Evolutionary conservation across 2,113 vertebrate species (phyloP).

Genomic region (Calidris pygmaea): DNA sequence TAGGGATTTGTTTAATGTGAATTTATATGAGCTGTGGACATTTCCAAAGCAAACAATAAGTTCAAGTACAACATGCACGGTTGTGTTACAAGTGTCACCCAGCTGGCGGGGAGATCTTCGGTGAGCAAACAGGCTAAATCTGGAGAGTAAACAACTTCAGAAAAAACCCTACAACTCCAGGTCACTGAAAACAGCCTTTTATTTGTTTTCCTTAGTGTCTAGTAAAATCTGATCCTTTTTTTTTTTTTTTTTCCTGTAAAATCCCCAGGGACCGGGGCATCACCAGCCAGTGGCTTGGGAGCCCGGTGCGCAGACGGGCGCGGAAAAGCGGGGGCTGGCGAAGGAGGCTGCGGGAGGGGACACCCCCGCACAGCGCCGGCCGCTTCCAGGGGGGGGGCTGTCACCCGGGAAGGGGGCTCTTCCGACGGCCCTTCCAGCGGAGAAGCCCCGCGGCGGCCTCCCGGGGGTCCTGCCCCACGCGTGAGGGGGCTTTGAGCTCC

Average conservation of each 20-base stretch:
- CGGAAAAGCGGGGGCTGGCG: too few relatives aligned
- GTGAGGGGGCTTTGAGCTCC: too few relatives aligned
- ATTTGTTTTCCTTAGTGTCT: constrained; percentile 60
- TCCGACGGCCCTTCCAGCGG: too few relatives aligned
- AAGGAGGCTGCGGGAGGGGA: too few relatives aligned
- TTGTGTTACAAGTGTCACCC: constrained; percentile 6
- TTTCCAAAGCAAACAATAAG: constrained; percentile 61
- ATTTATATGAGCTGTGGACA: constrained; percentile 19
- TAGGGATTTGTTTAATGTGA: constrained; percentile 40
- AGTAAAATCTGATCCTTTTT: constrained; percentile 28
- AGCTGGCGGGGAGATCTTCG: not conserved
- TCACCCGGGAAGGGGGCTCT: too few relatives aligned
- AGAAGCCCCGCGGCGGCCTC: too few relatives aligned
- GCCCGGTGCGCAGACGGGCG: too few relatives aligned
- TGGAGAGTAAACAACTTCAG: constrained; percentile 17
- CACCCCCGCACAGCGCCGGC: too few relatives aligned
- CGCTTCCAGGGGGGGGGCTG: too few relatives aligned
- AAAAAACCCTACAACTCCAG: not conserved
- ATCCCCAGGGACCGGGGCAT: too few relatives aligned
- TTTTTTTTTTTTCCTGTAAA: not conserved
- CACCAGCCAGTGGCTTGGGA: too few relatives aligned
- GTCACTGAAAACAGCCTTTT: constrained; percentile 39
- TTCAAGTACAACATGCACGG: constrained; percentile 1
- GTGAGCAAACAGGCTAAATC: constrained; percentile 62
- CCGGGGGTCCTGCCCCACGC: too few relatives aligned